Percentiles rank a stretch among this genome's conserved stretches.
Evolutionary conservation across 2,113 vertebrate genomes (phyloP).

Genomic region (Actinemys pallida): DNA sequence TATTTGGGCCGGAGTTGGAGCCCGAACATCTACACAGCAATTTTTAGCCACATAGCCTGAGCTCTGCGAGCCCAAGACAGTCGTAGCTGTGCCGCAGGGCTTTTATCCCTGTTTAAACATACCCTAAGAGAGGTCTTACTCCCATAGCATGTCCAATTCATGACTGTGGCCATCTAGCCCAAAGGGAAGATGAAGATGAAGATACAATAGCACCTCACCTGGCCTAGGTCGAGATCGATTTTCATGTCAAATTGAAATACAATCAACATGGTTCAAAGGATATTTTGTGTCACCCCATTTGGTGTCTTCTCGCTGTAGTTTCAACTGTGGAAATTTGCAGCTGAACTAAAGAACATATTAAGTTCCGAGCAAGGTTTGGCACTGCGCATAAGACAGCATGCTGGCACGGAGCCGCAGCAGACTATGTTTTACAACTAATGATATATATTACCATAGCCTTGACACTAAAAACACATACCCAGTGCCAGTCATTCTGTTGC

Average conservation of each 20-base stretch:
- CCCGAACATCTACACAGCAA: not conserved
- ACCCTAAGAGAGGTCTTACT: not conserved
- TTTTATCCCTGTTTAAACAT: not conserved
- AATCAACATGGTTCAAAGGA: not conserved
- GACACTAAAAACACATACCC: conserved; percentile 75
- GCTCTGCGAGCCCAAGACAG: not conserved
- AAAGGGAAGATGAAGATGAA: not conserved
- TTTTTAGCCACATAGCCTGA: not conserved
- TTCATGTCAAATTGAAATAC: not conserved
- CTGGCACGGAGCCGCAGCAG: conserved; percentile 61
- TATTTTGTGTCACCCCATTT: conserved; percentile 44
- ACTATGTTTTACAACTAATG: conserved; percentile 77
- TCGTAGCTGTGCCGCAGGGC: not conserved
- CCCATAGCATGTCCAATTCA: not conserved
- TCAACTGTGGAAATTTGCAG: conserved; percentile 60
- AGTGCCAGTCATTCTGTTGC: conserved; percentile 72
- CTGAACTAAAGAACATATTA: conserved; percentile 1
- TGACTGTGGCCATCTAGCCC: not conserved
- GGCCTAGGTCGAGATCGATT: rapidly evolving
- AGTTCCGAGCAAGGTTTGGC: conserved; percentile 70
- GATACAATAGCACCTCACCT: rapidly evolving
- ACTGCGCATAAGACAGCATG: not conserved
- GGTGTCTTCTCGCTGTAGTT: conserved; percentile 41
- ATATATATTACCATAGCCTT: conserved; percentile 72
- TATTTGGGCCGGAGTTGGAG: not conserved